Conservation (phyloP, 1,140 invertebrate genomes). For the Campodea augens region DNA sequence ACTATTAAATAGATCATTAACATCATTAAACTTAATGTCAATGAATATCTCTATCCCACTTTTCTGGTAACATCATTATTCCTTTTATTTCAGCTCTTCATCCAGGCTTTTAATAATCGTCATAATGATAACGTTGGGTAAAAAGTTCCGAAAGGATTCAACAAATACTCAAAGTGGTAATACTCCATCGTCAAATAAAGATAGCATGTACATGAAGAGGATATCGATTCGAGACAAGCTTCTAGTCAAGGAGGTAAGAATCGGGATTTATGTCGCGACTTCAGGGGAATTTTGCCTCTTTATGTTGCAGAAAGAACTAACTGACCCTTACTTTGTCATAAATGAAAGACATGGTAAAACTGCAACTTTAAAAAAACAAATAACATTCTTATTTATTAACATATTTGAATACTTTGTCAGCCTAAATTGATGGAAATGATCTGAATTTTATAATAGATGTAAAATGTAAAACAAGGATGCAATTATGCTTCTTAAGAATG, state of each 20-base stretch:
- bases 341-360: not conserved
- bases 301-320: not conserved
- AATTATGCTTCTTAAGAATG: not conserved
- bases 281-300: too few species aligned
- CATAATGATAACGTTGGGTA: conserved; percentile 57
- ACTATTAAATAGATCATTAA: too few species aligned
- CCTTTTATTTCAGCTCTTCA: too few species aligned
- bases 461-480: not conserved
- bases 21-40: too few species aligned
- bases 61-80: too few species aligned
- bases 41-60: too few species aligned
- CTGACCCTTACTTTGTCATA: not conserved
- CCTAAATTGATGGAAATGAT: too few species aligned
- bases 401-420: too few species aligned
- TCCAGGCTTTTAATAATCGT: too few species aligned
- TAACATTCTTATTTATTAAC: too few species aligned
- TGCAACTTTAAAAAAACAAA: not conserved
- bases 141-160: conserved; percentile 56
- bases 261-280: too few species aligned
- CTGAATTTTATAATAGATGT: too few species aligned
- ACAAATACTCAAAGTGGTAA: conserved; percentile 19
- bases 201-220: conserved; percentile 26
- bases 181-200: conserved; percentile 20
- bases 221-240: conserved; percentile 68
- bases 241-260: conserved; percentile 51